These are phyloP conservation scores for Cinara cedri DNA, from an alignment of 2,888 invertebrate species.

Conservation along the genomic window DNA sequence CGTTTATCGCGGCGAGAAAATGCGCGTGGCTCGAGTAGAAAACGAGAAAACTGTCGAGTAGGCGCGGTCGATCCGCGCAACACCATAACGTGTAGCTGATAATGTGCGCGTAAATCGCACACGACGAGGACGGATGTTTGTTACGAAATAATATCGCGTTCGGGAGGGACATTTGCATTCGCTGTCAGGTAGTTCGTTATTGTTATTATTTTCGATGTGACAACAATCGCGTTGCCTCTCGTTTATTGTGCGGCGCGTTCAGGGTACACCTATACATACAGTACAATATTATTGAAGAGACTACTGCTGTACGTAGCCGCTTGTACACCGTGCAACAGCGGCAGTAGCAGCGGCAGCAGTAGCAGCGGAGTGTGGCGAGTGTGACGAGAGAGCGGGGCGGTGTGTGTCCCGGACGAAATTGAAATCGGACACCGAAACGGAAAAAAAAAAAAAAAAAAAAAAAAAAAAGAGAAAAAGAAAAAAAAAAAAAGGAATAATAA, in stretches of 20 bases:
- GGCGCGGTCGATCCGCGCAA: too few species aligned
- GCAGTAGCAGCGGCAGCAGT: too few species aligned
- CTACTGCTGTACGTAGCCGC: too few species aligned
- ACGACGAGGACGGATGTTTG: slow-evolving; percentile 42
- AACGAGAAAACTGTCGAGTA: too few species aligned
- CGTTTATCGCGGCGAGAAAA: too few species aligned
- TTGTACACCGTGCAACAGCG: too few species aligned
- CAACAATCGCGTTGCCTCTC: slow-evolving; percentile 49
- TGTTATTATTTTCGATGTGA: slow-evolving; percentile 46
- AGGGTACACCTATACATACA: too few species aligned
- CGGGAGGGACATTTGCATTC: not conserved
- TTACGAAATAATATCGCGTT: slow-evolving; percentile 39
- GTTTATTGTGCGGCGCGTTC: slow-evolving; percentile 19
- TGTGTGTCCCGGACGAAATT: slow-evolving; percentile 39
- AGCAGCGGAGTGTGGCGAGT: too few species aligned
- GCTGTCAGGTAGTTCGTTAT: slow-evolving; percentile 53
- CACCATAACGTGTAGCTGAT: too few species aligned
- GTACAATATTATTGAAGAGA: too few species aligned
- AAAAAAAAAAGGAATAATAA: slow-evolving; percentile 11
- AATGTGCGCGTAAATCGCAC: not conserved
- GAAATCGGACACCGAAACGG: slow-evolving; percentile 46
- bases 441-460: slow-evolving; percentile 10
- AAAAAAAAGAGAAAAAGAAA: slow-evolving; percentile 2
- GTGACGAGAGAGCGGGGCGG: not conserved
- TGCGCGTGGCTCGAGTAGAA: too few species aligned